Evolutionary conservation across 2,797 vertebrate species (phyloP).

Genomic region (Argya squamiceps): DNA sequence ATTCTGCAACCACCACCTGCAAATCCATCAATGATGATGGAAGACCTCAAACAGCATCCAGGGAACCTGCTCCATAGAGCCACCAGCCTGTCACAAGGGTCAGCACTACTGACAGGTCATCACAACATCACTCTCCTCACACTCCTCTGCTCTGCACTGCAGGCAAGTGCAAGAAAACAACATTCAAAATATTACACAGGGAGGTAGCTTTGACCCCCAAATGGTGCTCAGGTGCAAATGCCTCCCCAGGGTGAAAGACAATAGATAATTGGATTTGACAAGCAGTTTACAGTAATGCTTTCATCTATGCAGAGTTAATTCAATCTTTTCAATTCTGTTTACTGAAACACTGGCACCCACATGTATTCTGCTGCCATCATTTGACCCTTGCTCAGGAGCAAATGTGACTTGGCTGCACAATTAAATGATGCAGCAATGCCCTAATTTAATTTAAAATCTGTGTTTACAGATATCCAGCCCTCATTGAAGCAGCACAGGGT

Average conservation of each 20-base stretch:
- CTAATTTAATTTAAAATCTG: background rate
- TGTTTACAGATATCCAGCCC: background rate
- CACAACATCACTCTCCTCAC: background rate
- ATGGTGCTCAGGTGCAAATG: background rate
- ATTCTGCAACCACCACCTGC: background rate
- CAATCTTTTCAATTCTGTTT: slow-evolving; percentile 28
- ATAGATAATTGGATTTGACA: slow-evolving; percentile 10
- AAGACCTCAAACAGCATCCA: background rate
- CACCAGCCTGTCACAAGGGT: background rate
- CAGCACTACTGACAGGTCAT: background rate
- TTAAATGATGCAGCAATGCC: background rate
- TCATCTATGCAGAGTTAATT: slow-evolving; percentile 19
- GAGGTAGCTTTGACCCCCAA: background rate
- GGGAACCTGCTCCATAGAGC: accelerated
- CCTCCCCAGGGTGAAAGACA: background rate
- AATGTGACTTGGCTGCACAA: background rate
- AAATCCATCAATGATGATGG: background rate
- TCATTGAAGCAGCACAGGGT: background rate
- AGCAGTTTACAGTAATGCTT: slow-evolving; percentile 22
- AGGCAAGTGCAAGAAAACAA: background rate
- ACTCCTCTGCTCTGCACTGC: accelerated
- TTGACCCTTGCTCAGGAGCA: background rate
- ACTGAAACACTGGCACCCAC: background rate
- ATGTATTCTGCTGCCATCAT: background rate
- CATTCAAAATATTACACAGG: background rate